Conservation (phyloP, 2,797 vertebrate genomes). For the Pseudomugil gertrudae region DNA sequence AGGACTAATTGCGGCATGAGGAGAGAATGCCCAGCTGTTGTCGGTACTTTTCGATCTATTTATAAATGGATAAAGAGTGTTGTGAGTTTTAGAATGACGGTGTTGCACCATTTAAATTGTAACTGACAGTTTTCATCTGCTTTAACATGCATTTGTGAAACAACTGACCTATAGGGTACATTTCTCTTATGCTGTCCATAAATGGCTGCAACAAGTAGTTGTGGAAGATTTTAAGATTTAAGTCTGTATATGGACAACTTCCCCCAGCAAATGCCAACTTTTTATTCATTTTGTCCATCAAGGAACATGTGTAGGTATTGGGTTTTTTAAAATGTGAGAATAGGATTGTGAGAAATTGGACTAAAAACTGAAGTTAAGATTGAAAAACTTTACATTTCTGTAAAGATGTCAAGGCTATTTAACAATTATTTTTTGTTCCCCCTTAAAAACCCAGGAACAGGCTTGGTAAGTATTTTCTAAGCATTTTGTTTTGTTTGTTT, state of each 20-base stretch:
- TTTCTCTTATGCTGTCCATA: slow-evolving; percentile 65
- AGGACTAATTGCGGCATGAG: slow-evolving; percentile 62
- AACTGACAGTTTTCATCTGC: slow-evolving; percentile 63
- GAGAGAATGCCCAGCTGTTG: slow-evolving; percentile 48
- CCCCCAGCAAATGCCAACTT: slow-evolving; percentile 64
- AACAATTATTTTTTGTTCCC: slow-evolving; percentile 56
- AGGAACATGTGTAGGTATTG: slow-evolving; percentile 49
- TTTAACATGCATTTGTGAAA: slow-evolving; percentile 64
- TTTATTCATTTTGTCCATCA: slow-evolving; percentile 55
- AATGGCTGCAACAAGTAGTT: slow-evolving; percentile 50
- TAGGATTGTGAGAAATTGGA: slow-evolving; percentile 53
- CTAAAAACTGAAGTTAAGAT: slow-evolving; percentile 30
- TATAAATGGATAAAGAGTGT: slow-evolving; percentile 72
- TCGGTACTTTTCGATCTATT: slow-evolving; percentile 71
- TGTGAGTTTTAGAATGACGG: slow-evolving; percentile 67
- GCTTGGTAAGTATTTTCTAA: slow-evolving; percentile 87
- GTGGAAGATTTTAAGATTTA: slow-evolving; percentile 45
- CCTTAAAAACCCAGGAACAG: slow-evolving; percentile 72
- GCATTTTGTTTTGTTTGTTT: slow-evolving; percentile 67
- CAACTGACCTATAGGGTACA: slow-evolving; percentile 55
- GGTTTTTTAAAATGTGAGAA: slow-evolving; percentile 57
- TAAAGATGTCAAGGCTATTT: slow-evolving; percentile 43
- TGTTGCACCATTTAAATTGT: slow-evolving; percentile 63
- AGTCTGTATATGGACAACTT: slow-evolving; percentile 30
- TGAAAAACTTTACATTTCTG: slow-evolving; percentile 51